Percentiles rank a stretch among this genome's conserved stretches.
Conservation (phyloP, 2,888 invertebrate genomes). For the Drosophila anomelani region DNA sequence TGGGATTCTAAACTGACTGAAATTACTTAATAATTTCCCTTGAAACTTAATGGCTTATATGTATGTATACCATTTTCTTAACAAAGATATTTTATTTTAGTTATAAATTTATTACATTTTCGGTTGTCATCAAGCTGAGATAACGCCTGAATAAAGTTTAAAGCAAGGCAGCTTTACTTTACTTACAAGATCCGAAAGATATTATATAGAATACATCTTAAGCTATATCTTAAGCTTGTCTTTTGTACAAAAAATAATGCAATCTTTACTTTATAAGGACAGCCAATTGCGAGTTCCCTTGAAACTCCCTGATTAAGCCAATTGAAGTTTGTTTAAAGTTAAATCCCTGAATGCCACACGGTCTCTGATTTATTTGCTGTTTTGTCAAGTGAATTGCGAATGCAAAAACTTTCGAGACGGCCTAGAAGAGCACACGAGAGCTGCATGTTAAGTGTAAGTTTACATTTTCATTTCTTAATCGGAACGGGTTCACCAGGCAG, state of each 20-base stretch:
- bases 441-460: slow-evolving; percentile 46
- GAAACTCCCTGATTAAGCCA: slow-evolving; percentile 2
- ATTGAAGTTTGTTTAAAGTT: slow-evolving; percentile 4
- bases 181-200: slow-evolving; percentile 24
- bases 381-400: slow-evolving; percentile 47
- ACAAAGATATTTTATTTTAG: background rate
- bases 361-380: slow-evolving; percentile 48
- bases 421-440: slow-evolving; percentile 36
- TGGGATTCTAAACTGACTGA: background rate
- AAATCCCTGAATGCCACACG: slow-evolving; percentile 9
- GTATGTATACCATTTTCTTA: background rate
- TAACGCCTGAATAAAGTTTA: no score
- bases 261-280: background rate
- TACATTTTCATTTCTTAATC: slow-evolving; percentile 2
- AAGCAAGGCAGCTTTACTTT: background rate
- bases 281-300: background rate
- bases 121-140: no score
- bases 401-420: slow-evolving; percentile 56
- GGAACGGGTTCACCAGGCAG: slow-evolving; percentile 6
- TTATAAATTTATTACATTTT: background rate
- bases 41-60: background rate
- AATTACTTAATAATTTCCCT: background rate
- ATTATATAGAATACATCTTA: background rate
- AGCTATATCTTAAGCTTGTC: background rate
- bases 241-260: background rate